Evolutionary conservation across 2,888 invertebrate species (phyloP).

Genomic region (Tribolium freemani): DNA sequence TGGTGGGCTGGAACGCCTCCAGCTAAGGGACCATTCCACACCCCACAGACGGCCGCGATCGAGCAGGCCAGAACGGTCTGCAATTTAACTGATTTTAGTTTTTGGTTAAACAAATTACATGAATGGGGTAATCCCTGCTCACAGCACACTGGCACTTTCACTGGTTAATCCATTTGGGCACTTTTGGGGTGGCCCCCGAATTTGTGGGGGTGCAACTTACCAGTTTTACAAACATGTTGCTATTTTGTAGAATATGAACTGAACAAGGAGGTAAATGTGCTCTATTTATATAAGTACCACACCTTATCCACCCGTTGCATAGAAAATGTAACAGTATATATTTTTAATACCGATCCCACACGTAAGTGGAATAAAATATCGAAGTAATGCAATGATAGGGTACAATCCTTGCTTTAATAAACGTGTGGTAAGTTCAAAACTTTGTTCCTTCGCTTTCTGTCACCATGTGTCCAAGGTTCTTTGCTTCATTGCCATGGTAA

Average conservation of each 20-base stretch:
- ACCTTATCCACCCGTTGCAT: conserved; percentile 62
- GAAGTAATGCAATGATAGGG: conserved; percentile 49
- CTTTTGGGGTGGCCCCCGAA: conserved; percentile 3
- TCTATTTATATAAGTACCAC: conserved; percentile 64
- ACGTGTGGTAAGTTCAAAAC: conserved; percentile 46
- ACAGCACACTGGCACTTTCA: conserved; percentile 26
- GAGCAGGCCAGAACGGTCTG: conserved; percentile 64
- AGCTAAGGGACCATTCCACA: conserved; percentile 66
- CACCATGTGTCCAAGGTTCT: conserved; percentile 64
- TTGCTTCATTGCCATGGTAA: conserved; percentile 67
- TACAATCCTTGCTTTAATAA: conserved; percentile 45
- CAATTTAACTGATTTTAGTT: conserved; percentile 38
- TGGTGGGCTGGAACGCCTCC: conserved; percentile 64
- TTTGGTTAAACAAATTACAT: not conserved
- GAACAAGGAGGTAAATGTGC: conserved; percentile 39
- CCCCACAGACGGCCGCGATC: conserved; percentile 61
- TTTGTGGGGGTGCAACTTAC: conserved; percentile 53
- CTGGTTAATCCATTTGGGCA: conserved; percentile 29
- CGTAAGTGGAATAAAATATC: conserved; percentile 60
- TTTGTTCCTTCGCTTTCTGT: conserved; percentile 60
- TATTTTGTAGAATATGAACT: conserved; percentile 46
- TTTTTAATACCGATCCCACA: conserved; percentile 67
- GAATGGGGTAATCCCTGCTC: not conserved
- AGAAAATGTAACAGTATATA: conserved; percentile 64
- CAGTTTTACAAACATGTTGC: conserved; percentile 65